These are phyloP conservation scores for Syngnathus scovelli DNA, from an alignment of 2,113 vertebrate species.

Conservation along the genomic window DNA sequence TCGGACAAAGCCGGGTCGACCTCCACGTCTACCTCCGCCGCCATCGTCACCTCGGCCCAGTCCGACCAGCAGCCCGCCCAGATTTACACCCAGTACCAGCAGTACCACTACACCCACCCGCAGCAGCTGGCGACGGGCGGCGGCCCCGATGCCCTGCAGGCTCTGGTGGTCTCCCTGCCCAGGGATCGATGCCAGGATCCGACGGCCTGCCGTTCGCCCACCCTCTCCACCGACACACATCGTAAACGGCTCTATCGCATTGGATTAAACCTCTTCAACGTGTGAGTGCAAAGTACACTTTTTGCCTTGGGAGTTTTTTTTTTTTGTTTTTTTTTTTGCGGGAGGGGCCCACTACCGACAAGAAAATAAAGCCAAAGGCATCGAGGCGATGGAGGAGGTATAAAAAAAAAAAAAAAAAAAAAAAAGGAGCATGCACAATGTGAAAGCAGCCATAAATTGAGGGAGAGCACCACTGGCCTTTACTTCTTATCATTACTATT, in stretches of 20 bases:
- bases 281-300: constrained; percentile 77
- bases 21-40: constrained; percentile 86
- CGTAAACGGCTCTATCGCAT: constrained; percentile 96
- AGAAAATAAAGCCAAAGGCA: constrained; percentile 12
- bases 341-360: background rate
- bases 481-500: constrained; percentile 35
- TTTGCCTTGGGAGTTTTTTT: constrained; percentile 23
- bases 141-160: constrained; percentile 85
- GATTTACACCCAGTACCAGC: constrained; percentile 70
- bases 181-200: constrained; percentile 94
- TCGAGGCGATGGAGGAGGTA: constrained; percentile 18
- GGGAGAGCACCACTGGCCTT: constrained; percentile 31
- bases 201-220: constrained; percentile 86
- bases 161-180: constrained; percentile 90
- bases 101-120: constrained; percentile 66
- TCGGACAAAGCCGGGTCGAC: constrained; percentile 81
- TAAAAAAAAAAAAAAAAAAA: constrained; percentile 18
- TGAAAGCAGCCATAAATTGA: constrained; percentile 42
- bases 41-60: constrained; percentile 83
- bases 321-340: constrained; percentile 19
- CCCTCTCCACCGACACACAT: constrained; percentile 92
- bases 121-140: constrained; percentile 67
- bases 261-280: constrained; percentile 97
- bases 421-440: constrained; percentile 41
- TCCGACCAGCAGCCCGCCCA: constrained; percentile 70